These are phyloP conservation scores for Trematomus loennbergii DNA, from an alignment of 2,113 vertebrate species.

Conservation along the genomic window DNA sequence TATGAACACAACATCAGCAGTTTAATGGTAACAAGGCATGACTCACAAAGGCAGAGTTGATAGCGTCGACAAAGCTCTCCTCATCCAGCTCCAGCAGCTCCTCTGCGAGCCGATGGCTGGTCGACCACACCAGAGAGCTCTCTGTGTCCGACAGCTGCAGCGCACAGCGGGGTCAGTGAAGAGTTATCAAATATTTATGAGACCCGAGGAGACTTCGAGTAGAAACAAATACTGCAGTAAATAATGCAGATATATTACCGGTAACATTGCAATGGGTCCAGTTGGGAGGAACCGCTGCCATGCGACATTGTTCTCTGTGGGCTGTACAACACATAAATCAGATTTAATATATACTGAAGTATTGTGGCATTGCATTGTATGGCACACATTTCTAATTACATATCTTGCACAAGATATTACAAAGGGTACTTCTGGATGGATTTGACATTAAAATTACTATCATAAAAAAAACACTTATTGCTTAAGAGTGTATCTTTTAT, in stretches of 20 bases:
- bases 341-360: slow-evolving; percentile 14
- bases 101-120: slow-evolving; percentile 89
- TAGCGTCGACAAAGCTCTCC: slow-evolving; percentile 93
- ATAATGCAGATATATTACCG: slow-evolving; percentile 84
- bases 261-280: slow-evolving; percentile 95
- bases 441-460: slow-evolving; percentile 21
- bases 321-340: slow-evolving; percentile 79
- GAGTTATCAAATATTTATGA: background rate
- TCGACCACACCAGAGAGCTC: slow-evolving; percentile 98
- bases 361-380: slow-evolving; percentile 19
- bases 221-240: background rate
- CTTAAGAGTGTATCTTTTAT: background rate
- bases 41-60: slow-evolving; percentile 98
- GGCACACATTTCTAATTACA: slow-evolving; percentile 30
- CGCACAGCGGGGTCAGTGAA: slow-evolving; percentile 7
- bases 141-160: slow-evolving; percentile 91
- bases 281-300: slow-evolving; percentile 98
- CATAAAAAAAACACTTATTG: slow-evolving; percentile 15
- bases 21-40: slow-evolving; percentile 29
- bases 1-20: slow-evolving; percentile 17
- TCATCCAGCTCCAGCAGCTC: slow-evolving; percentile 92
- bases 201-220: background rate
- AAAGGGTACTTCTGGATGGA: slow-evolving; percentile 5
- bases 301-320: slow-evolving; percentile 96
- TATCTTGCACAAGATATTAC: slow-evolving; percentile 15